These are phyloP conservation scores for Nebria salina DNA, from an alignment of 2,888 invertebrate genomes.

Conservation along the genomic window DNA sequence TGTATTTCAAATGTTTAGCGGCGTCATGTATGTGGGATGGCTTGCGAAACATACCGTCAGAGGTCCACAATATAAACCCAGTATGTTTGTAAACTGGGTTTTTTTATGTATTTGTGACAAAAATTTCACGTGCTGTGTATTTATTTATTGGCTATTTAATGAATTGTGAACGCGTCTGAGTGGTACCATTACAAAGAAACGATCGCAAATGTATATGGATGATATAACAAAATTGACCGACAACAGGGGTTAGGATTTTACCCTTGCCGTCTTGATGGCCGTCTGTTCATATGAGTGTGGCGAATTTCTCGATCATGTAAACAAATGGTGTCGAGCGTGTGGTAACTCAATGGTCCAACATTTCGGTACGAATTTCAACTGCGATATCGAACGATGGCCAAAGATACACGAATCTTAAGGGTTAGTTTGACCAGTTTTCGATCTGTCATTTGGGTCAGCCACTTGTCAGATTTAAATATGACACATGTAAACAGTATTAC, in stretches of 20 bases:
- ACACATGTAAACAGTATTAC: slow-evolving; percentile 39
- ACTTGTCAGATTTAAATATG: slow-evolving; percentile 57
- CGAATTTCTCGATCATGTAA: slow-evolving; percentile 54
- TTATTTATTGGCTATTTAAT: slow-evolving; percentile 41
- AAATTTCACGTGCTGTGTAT: slow-evolving; percentile 49
- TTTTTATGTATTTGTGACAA: slow-evolving; percentile 61
- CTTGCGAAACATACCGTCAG: slow-evolving; percentile 57
- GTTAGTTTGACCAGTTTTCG: slow-evolving; percentile 39
- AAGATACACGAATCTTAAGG: slow-evolving; percentile 46
- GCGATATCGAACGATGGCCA: slow-evolving; percentile 34
- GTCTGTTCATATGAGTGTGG: slow-evolving; percentile 53
- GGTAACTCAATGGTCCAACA: slow-evolving; percentile 31
- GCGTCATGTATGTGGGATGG: background rate
- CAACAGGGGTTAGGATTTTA: slow-evolving; percentile 62
- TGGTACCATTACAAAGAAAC: slow-evolving; percentile 35
- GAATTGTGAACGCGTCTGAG: slow-evolving; percentile 36
- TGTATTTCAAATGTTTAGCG: slow-evolving; percentile 15
- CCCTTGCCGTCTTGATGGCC: slow-evolving; percentile 62
- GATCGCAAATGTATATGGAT: slow-evolving; percentile 39
- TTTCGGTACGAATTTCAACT: slow-evolving; percentile 12
- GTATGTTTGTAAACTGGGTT: slow-evolving; percentile 67
- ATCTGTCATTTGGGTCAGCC: slow-evolving; percentile 49
- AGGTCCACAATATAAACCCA: slow-evolving; percentile 62
- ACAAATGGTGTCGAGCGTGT: slow-evolving; percentile 49
- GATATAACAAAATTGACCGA: slow-evolving; percentile 52